phyloP scores from a whole-genome alignment of 2,888 invertebrate species.

The Elysia crispata region DNA sequence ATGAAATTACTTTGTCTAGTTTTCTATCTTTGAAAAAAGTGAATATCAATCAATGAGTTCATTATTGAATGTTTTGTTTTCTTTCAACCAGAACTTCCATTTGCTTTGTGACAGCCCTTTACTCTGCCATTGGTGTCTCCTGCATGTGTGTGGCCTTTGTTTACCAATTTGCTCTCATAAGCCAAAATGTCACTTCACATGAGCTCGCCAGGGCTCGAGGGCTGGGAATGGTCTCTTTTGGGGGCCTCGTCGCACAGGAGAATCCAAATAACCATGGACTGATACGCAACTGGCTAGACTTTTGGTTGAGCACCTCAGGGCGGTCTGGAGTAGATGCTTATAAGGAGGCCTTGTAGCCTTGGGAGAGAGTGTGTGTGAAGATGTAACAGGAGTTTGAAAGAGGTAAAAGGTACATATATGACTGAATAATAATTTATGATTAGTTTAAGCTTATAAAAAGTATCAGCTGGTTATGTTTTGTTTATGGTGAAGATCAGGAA shows the following conservation, averaged over 20 bases:
- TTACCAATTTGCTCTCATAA: conserved; percentile 72
- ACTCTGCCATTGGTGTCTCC: conserved; percentile 60
- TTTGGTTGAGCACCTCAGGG: conserved; percentile 52
- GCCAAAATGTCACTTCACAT: conserved; percentile 74
- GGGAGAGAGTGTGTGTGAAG: background rate
- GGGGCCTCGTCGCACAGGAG: conserved; percentile 56
- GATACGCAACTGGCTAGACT: conserved; percentile 69
- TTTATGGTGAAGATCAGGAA: no score
- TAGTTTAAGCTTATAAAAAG: no score
- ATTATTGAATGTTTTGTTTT: background rate
- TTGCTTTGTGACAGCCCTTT: conserved; percentile 69
- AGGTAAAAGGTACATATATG: background rate
- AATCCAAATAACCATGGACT: conserved; percentile 72
- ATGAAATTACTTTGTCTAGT: no score
- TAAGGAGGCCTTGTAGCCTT: background rate
- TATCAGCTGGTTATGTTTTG: no score
- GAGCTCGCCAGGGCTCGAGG: conserved; percentile 67
- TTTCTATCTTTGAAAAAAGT: background rate
- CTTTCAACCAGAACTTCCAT: conserved; percentile 67
- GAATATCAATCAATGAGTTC: background rate
- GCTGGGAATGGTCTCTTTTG: conserved; percentile 55
- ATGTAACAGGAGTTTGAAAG: background rate
- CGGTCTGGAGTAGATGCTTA: conserved; percentile 18
- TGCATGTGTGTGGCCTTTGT: conserved; percentile 66
- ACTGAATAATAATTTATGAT: no score